A percentile compares a stretch with the other conserved stretches of the same genome.
Evolutionary conservation across 2,113 vertebrate species (phyloP).

Genomic region (Siniperca chuatsi): DNA sequence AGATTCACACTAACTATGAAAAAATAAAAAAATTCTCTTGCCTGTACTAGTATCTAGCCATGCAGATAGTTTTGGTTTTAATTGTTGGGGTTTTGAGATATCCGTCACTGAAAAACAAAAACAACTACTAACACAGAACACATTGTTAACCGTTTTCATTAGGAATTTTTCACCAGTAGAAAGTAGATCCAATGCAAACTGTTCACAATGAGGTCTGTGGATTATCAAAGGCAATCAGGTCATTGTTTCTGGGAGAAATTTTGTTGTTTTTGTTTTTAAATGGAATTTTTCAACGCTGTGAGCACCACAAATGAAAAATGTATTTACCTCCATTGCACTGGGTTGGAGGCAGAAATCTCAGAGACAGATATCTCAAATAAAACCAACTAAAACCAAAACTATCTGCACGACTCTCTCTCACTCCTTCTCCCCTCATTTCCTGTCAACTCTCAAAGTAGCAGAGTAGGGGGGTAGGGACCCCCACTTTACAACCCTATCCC

Average conservation of each 20-base stretch:
- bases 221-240: neutral
- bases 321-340: neutral
- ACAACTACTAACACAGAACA: too few relatives aligned
- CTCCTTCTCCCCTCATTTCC: too few relatives aligned
- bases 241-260: too few relatives aligned
- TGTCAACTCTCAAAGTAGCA: too few relatives aligned
- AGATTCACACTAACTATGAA: neutral
- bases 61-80: neutral
- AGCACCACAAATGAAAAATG: neutral
- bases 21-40: neutral
- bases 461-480: too few relatives aligned
- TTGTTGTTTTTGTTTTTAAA: too few relatives aligned
- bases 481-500: too few relatives aligned
- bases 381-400: neutral
- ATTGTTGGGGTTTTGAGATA: neutral
- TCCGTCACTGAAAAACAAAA: neutral
- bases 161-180: too few relatives aligned
- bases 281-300: too few relatives aligned
- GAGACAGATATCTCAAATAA: neutral
- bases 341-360: too few relatives aligned
- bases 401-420: neutral
- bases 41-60: neutral
- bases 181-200: neutral
- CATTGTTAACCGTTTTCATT: too few relatives aligned
- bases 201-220: neutral